These are phyloP conservation scores for Cataglyphis altisquamis DNA, from an alignment of 2,888 invertebrate species.

Conservation along the genomic window DNA sequence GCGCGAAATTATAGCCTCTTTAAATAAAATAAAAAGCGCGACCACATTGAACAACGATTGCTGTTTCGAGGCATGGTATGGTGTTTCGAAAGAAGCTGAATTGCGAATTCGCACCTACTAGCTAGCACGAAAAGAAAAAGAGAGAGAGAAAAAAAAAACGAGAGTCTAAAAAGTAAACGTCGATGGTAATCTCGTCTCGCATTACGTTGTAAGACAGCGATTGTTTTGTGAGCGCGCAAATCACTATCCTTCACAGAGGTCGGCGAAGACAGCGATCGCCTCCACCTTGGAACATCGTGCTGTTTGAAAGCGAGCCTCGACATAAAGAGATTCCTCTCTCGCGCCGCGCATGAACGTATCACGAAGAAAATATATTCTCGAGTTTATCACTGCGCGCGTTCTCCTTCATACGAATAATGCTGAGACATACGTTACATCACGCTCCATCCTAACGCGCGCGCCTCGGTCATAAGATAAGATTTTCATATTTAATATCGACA, in stretches of 20 bases:
- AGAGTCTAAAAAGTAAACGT: constrained; percentile 53
- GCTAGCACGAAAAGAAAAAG: constrained; percentile 5
- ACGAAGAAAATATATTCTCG: constrained; percentile 41
- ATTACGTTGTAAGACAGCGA: constrained; percentile 62
- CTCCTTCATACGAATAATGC: constrained; percentile 35
- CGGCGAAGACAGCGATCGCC: constrained; percentile 57
- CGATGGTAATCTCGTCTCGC: constrained; percentile 64
- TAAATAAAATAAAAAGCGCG: constrained; percentile 54
- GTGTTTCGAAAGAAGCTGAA: constrained; percentile 52
- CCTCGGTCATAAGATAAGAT: background rate
- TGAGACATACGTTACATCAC: constrained; percentile 48
- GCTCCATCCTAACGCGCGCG: background rate
- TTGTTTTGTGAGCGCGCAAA: constrained; percentile 63
- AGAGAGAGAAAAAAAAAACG: background rate
- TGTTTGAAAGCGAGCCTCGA: constrained; percentile 54
- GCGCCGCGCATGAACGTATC: constrained; percentile 1
- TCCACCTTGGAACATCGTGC: constrained; percentile 55
- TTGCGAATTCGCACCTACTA: constrained; percentile 56
- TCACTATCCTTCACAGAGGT: constrained; percentile 64
- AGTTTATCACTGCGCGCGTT: constrained; percentile 43
- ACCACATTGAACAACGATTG: constrained; percentile 49
- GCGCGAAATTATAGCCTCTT: constrained; percentile 50
- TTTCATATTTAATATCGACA: background rate
- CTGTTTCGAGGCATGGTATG: constrained; percentile 31
- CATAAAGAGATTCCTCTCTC: constrained; percentile 53